Conservation (phyloP, 2,797 vertebrate species). For the Rhabdophis nuchalis region DNA sequence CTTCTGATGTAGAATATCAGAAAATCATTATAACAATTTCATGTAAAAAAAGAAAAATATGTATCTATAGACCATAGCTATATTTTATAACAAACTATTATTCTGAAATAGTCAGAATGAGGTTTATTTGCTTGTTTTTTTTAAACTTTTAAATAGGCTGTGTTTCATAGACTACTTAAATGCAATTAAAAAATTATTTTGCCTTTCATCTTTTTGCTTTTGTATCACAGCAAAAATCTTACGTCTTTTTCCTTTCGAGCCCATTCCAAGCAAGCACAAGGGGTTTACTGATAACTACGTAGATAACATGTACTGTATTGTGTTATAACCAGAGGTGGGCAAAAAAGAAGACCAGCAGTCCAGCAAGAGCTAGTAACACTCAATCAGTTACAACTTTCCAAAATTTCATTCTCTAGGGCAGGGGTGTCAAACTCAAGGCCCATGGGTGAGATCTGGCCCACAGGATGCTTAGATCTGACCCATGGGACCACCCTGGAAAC, state of each 20-base stretch:
- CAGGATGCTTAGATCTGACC: too few relatives aligned
- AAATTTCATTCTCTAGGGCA: not conserved
- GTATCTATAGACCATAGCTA: not conserved
- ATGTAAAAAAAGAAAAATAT: not conserved
- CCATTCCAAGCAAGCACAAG: not conserved
- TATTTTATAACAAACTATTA: not conserved
- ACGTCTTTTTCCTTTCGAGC: not conserved
- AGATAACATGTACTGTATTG: not conserved
- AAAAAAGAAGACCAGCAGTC: not conserved
- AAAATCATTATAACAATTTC: not conserved
- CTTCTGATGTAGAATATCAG: not conserved
- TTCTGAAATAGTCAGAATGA: not conserved
- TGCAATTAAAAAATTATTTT: not conserved
- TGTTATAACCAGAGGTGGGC: not conserved
- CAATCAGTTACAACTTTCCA: not conserved
- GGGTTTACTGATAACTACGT: not conserved
- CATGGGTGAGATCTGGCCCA: too few relatives aligned
- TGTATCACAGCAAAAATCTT: not conserved
- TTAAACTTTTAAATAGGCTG: not conserved
- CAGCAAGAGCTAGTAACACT: not conserved
- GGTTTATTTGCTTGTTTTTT: not conserved
- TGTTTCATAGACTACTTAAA: not conserved
- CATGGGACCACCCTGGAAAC: too few relatives aligned
- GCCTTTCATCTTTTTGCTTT: not conserved
- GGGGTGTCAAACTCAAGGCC: too few relatives aligned